Conservation (phyloP, 2,888 invertebrate species). For the Andrena haemorrhoa region DNA sequence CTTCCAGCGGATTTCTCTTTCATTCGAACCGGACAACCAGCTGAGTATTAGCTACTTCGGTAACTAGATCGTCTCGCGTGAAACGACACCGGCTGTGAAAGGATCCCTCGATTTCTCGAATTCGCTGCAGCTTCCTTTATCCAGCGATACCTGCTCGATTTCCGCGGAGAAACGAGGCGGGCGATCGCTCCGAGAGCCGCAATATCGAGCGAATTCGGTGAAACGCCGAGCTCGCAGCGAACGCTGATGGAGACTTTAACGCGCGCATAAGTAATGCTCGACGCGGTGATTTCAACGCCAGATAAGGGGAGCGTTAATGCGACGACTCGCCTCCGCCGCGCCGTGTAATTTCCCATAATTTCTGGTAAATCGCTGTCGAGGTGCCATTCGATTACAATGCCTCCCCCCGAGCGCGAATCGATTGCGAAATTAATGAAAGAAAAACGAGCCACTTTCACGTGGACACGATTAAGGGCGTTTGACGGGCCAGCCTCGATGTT, state of each 20-base stretch:
- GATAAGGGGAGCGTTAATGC: constrained; percentile 33
- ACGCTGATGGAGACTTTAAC: constrained; percentile 24
- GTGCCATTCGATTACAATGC: neutral
- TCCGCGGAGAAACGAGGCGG: neutral
- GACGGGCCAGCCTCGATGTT: neutral
- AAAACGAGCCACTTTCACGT: neutral
- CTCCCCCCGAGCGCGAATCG: neutral
- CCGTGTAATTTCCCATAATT: neutral
- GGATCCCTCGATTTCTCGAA: constrained; percentile 44
- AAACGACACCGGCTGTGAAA: constrained; percentile 77
- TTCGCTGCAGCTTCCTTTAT: constrained; percentile 36
- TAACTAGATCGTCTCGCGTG: constrained; percentile 81
- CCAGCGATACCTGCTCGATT: neutral
- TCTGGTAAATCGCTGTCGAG: neutral
- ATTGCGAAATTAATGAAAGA: constrained; percentile 20
- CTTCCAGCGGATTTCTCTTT: constrained; percentile 82
- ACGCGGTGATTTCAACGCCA: constrained; percentile 46
- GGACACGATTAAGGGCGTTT: neutral
- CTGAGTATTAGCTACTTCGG: constrained; percentile 72
- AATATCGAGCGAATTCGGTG: constrained; percentile 13
- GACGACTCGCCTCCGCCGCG: neutral
- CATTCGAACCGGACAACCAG: constrained; percentile 72
- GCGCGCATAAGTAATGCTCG: constrained; percentile 17
- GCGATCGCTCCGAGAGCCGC: neutral
- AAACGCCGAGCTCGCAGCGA: neutral